phyloP scores from a whole-genome alignment of 2,113 vertebrate genomes.

The Baryphthengus martii region DNA sequence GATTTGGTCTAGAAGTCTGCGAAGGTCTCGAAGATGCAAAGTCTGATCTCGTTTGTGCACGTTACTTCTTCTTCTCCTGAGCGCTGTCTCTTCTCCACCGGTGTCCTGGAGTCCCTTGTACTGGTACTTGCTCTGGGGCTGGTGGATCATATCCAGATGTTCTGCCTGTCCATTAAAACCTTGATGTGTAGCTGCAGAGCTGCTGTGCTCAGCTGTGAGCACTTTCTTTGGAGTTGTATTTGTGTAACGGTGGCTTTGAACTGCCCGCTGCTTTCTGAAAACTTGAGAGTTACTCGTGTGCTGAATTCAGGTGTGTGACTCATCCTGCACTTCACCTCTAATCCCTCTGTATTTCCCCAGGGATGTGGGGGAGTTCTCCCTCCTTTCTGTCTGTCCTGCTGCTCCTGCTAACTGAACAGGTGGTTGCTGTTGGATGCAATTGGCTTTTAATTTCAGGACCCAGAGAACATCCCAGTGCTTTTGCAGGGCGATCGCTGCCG shows the following conservation, averaged over 20 bases:
- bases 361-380: not conserved
- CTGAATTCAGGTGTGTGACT: fast-evolving
- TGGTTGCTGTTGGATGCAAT: not conserved
- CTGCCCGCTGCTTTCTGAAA: fast-evolving
- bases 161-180: not conserved
- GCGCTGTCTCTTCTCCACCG: not conserved
- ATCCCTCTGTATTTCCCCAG: not conserved
- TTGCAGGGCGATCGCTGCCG: fast-evolving
- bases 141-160: not conserved
- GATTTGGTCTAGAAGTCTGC: no score
- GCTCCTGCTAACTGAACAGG: no score
- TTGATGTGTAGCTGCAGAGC: not conserved
- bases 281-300: fast-evolving
- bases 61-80: not conserved
- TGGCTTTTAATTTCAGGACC: not conserved
- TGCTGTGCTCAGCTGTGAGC: not conserved
- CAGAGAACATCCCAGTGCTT: not conserved
- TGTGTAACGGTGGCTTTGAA: not conserved
- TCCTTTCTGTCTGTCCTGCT: not conserved
- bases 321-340: not conserved
- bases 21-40: not conserved
- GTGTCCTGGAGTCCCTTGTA: not conserved
- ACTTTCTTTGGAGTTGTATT: not conserved
- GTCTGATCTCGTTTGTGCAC: not conserved
- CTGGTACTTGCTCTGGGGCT: not conserved